A percentile compares a stretch with the other conserved stretches of the same genome.
Evolutionary conservation across 1,140 invertebrate genomes (phyloP).

Genomic region (Drosophila insularis): DNA sequence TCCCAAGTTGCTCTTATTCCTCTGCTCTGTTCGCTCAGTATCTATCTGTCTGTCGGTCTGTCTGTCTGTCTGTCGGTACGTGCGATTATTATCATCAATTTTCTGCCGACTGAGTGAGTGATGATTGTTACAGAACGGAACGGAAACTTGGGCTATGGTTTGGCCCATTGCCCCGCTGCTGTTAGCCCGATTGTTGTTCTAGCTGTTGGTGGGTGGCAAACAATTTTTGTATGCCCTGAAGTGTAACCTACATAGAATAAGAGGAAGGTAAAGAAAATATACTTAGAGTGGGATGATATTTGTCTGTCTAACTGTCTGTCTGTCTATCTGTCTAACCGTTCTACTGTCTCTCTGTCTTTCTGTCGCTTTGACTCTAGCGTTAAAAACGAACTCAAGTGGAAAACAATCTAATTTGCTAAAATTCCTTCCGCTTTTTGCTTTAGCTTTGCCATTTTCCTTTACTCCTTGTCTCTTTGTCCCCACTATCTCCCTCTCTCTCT

Average conservation of each 20-base stretch:
- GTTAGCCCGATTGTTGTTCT: slow-evolving; percentile 11
- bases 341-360: slow-evolving; percentile 18
- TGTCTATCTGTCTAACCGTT: slow-evolving; percentile 2
- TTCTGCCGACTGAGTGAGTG: slow-evolving; percentile 71
- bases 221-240: slow-evolving; percentile 28
- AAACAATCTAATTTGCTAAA: slow-evolving; percentile 82
- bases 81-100: slow-evolving; percentile 81
- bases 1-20: slow-evolving; percentile 34
- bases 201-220: slow-evolving; percentile 43
- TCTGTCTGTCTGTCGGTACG: slow-evolving; percentile 46
- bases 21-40: no score
- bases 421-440: slow-evolving; percentile 67
- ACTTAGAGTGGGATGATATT: slow-evolving; percentile 7
- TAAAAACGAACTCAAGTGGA: slow-evolving; percentile 82
- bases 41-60: neutral
- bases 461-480: neutral
- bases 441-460: slow-evolving; percentile 11
- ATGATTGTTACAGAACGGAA: slow-evolving; percentile 60
- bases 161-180: slow-evolving; percentile 35
- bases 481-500: neutral
- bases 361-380: slow-evolving; percentile 49
- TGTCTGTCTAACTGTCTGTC: slow-evolving; percentile 13
- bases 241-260: slow-evolving; percentile 18
- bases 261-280: slow-evolving; percentile 6
- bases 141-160: slow-evolving; percentile 43